These are phyloP conservation scores for Julus scandinavius DNA, from an alignment of 2,888 invertebrate species.

Conservation along the genomic window DNA sequence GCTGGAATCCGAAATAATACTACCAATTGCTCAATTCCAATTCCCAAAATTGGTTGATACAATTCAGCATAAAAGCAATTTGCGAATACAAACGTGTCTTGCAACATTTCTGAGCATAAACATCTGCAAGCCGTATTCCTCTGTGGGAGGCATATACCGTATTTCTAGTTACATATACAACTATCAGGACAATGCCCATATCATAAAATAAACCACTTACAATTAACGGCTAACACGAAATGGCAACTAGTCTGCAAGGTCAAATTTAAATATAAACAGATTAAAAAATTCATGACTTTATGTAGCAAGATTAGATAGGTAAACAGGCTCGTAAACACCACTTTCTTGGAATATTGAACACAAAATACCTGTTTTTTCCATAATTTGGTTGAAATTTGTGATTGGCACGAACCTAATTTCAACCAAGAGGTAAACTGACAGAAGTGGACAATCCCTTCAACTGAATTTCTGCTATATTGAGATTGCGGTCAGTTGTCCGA, in stretches of 20 bases:
- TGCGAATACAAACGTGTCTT: not conserved
- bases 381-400: no score
- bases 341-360: no score
- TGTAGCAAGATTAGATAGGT: no score
- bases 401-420: no score
- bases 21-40: not conserved
- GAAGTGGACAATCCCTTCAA: no score
- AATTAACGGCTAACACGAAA: not conserved
- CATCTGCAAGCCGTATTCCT: not conserved
- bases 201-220: not conserved
- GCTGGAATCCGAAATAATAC: not conserved
- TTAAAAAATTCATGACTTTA: no score
- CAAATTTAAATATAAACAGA: not conserved
- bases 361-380: no score
- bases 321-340: not conserved
- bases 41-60: not conserved
- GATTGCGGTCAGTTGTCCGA: no score
- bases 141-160: not conserved
- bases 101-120: conserved; percentile 12
- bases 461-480: no score
- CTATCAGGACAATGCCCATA: not conserved
- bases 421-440: no score
- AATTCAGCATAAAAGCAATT: conserved; percentile 16
- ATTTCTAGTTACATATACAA: not conserved
- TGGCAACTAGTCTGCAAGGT: conserved; percentile 6